Percentiles rank a stretch among this genome's conserved stretches.
Evolutionary conservation across 2,797 vertebrate genomes (phyloP).

Genomic region (Gallirallus australis): DNA sequence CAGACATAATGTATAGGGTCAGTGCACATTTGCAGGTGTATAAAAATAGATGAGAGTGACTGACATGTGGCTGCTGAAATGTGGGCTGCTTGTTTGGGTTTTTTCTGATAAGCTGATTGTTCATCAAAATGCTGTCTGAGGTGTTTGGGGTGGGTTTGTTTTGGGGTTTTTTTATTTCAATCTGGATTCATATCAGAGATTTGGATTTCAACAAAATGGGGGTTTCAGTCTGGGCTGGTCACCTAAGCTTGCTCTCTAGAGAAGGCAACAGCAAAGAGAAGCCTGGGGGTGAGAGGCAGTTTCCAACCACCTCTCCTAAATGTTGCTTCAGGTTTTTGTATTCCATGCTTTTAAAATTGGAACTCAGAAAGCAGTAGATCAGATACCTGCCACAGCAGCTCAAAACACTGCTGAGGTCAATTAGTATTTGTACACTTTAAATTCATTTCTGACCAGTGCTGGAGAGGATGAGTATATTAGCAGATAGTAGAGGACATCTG

Average conservation of each 20-base stretch:
- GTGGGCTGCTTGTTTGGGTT: no score
- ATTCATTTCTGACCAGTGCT: neutral
- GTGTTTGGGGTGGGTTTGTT: neutral
- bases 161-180: neutral
- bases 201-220: neutral
- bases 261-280: neutral
- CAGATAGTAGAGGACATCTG: conserved; percentile 9
- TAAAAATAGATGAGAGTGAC: neutral
- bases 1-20: neutral
- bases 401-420: neutral
- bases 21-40: neutral
- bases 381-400: neutral
- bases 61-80: neutral
- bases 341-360: neutral
- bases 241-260: neutral
- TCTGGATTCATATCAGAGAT: neutral
- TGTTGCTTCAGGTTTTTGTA: neutral
- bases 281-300: neutral
- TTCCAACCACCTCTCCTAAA: neutral
- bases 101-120: neutral
- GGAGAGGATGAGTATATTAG: neutral
- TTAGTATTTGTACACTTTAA: neutral
- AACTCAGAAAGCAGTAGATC: neutral
- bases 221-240: neutral
- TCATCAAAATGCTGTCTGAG: neutral